phyloP scores from a whole-genome alignment of 2,113 vertebrate species.

The Notothenia coriiceps region DNA sequence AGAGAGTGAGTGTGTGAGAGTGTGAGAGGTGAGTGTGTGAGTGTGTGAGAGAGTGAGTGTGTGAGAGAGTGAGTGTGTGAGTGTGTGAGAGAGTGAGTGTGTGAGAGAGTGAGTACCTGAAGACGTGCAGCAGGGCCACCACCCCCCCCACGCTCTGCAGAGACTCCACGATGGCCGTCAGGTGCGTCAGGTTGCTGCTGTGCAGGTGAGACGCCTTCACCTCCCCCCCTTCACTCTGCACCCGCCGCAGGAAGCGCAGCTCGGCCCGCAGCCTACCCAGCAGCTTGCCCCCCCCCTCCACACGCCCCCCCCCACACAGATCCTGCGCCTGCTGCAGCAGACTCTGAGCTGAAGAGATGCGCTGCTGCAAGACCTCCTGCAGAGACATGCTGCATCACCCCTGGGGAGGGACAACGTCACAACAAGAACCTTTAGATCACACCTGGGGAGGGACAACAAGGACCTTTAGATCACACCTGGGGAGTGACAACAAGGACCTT shows the following conservation, averaged over 20 bases:
- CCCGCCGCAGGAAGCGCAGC: conserved; percentile 91
- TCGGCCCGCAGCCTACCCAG: conserved; percentile 93
- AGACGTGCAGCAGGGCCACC: conserved; percentile 91
- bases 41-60: too few relatives aligned
- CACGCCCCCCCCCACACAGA: conserved; percentile 80
- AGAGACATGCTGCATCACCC: conserved; percentile 88
- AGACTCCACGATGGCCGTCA: conserved; percentile 91
- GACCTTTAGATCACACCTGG: neutral
- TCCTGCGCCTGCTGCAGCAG: conserved; percentile 89
- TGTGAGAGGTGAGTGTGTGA: too few relatives aligned
- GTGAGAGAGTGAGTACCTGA: conserved; percentile 77
- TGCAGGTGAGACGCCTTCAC: conserved; percentile 95
- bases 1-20: too few relatives aligned
- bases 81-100: neutral
- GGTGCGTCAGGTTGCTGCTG: conserved; percentile 96
- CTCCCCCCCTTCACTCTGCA: conserved; percentile 89
- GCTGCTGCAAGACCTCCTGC: conserved; percentile 87
- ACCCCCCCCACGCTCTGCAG: conserved; percentile 90
- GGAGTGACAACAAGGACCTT: neutral
- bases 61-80: too few relatives aligned
- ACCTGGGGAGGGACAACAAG: neutral
- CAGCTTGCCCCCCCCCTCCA: conserved; percentile 94
- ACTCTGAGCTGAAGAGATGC: conserved; percentile 88
- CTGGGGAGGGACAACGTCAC: conserved; percentile 53
- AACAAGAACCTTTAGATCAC: neutral